Conservation (phyloP, 2,797 vertebrate genomes). For the Syngnathus acus region DNA sequence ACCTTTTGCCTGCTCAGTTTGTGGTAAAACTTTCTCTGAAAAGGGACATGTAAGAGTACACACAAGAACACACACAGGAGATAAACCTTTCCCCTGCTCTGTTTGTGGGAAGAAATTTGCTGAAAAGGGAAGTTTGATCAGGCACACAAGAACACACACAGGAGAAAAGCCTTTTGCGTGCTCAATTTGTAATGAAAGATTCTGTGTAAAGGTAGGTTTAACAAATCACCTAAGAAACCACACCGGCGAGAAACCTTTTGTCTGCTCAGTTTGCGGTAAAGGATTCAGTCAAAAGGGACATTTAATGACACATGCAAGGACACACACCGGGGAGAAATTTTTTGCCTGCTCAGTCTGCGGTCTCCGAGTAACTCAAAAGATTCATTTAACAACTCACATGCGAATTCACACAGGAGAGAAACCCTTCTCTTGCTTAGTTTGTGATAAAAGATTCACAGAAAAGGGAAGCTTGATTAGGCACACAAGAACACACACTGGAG, state of each 20-base stretch:
- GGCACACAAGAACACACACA: too few species aligned
- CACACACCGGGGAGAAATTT: background rate
- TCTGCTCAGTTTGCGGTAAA: background rate
- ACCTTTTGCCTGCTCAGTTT: too few species aligned
- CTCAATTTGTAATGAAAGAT: background rate
- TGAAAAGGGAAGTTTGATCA: too few species aligned
- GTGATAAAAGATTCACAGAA: background rate
- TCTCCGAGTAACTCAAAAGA: background rate
- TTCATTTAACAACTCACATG: background rate
- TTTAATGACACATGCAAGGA: background rate
- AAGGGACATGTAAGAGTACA: too few species aligned
- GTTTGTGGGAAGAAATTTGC: background rate
- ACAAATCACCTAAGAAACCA: background rate
- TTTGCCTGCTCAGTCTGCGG: background rate
- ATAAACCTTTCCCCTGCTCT: background rate
- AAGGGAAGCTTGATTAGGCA: background rate
- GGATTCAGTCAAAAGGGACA: background rate
- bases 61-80: too few species aligned
- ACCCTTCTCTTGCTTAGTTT: slow-evolving; percentile 1
- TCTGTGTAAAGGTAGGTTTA: background rate
- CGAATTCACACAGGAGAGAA: background rate
- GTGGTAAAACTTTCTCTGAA: too few species aligned
- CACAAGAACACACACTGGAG: background rate
- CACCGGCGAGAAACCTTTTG: background rate
- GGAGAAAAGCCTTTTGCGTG: background rate